Evolutionary conservation across 2,888 invertebrate genomes (phyloP), one percentile per base, ranked within the genome.

Genomic region (Zygaena filipendulae): DNA sequence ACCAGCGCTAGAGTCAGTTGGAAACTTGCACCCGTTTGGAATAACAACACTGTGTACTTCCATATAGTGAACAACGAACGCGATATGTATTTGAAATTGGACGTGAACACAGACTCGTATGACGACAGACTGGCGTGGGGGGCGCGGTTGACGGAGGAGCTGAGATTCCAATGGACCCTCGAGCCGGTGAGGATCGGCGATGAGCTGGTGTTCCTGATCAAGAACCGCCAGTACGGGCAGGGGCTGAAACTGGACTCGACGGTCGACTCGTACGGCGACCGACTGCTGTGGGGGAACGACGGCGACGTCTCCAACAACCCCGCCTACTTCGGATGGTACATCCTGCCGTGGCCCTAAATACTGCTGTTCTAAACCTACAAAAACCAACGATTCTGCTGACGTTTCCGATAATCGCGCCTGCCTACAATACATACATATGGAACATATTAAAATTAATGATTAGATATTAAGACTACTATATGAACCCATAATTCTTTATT

Each of bases 41-140:
- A 40, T 2, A 35, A 47, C 14, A 34, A 47, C 21, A 33, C 36
- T 4, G 35, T 57, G 1, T 27, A 29, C 1, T 59, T 58, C 23
- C 49, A 51, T 37, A 29, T 61, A 9, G 29, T 36, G 9, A 55
- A 55, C 20, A 25, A 41, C 1, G 39, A 49, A 3, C 26, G 26
- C 14, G 32, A 39, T 4, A 44, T 49, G 42, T 52, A 38, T 29
- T 38, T 61, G 12, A 53, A 48, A 27, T 32, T 59, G 4, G 52
- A 45, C 23, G 38, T 11, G 0, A 35, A 32, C 11, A 30, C 28
- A 2, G 44, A 46, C 16, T 29, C 16, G 4, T 11, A 27, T 0
- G 47, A 49, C 6, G 47, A 56, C 11, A 49, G 54, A 19, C 39
- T 42, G 29, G 43, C 39, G 3, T 50, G 32, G 36, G 58, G 49